phyloP scores from a whole-genome alignment of 2,888 invertebrate species.

The Plebejus argus region DNA sequence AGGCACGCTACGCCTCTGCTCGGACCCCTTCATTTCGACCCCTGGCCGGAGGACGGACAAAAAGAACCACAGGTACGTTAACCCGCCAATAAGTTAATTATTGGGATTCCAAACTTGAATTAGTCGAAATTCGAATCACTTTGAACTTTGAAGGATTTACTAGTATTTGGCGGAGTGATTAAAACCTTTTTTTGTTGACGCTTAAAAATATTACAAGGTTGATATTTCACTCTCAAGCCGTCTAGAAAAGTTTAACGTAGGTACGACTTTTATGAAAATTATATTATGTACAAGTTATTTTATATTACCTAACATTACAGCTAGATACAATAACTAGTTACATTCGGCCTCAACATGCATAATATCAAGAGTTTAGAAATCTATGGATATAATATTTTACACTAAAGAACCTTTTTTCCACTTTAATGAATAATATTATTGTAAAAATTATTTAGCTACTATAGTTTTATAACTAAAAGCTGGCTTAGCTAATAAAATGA shows the following conservation, averaged over 20 bases:
- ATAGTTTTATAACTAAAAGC: not conserved
- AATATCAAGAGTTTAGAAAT: no score
- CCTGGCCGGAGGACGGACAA: not conserved
- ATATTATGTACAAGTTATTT: no score
- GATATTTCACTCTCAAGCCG: no score
- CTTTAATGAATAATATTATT: no score
- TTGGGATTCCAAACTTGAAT: constrained; percentile 9
- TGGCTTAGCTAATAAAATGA: constrained; percentile 2
- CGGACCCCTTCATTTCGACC: not conserved
- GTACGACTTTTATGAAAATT: no score
- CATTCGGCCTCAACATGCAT: no score
- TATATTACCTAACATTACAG: no score
- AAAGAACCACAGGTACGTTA: constrained; percentile 16
- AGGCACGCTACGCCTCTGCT: not conserved
- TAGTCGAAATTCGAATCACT: constrained; percentile 11
- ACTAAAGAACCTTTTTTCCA: no score
- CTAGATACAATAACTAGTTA: no score
- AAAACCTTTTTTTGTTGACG: not conserved
- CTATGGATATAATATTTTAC: no score
- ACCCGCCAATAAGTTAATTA: constrained; percentile 21
- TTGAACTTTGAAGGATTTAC: constrained; percentile 16
- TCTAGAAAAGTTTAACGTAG: no score
- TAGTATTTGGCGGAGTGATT: not conserved
- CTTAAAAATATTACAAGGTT: not conserved
- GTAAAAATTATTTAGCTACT: no score